phyloP scores from a whole-genome alignment of 1,140 invertebrate genomes.

The Heliothis subflexa region DNA sequence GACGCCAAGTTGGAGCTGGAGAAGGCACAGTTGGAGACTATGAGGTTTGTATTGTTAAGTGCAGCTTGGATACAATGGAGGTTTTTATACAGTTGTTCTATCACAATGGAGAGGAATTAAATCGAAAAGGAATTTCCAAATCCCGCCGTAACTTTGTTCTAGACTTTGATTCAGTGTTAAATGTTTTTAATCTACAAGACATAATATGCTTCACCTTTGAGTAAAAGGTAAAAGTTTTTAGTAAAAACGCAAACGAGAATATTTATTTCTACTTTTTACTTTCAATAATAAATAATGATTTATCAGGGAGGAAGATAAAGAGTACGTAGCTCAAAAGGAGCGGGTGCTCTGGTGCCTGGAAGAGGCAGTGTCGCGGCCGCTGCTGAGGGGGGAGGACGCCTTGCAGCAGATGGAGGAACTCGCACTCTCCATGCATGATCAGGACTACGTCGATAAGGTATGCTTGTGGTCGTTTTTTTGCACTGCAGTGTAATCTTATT shows the following conservation, averaged over 20 bases:
- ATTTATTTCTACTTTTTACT: no score
- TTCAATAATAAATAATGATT: not conserved
- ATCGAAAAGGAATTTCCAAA: no score
- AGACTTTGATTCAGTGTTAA: no score
- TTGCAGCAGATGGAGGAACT: conserved; percentile 64
- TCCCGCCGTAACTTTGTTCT: no score
- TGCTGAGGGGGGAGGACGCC: conserved; percentile 67
- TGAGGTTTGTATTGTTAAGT: conserved; percentile 60
- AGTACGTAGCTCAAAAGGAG: conserved; percentile 68
- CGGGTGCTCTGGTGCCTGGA: conserved; percentile 73
- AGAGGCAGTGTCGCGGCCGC: conserved; percentile 69
- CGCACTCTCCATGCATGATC: conserved; percentile 57
- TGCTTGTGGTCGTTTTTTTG: not conserved
- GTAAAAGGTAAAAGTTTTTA: no score
- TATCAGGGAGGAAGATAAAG: conserved; percentile 62
- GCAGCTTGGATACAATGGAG: no score
- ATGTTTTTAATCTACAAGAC: no score
- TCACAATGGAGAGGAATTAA: no score
- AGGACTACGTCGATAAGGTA: conserved; percentile 74
- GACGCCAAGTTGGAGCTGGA: conserved; percentile 76
- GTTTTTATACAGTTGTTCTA: no score
- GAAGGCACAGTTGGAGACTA: conserved; percentile 70
- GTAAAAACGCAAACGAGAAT: no score
- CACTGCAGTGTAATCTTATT: not conserved
- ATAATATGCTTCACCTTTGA: no score